Base-by-base conservation (phyloP, 2,797 vertebrate genomes). In the Acrossocheilus wenchowensis region DNA sequence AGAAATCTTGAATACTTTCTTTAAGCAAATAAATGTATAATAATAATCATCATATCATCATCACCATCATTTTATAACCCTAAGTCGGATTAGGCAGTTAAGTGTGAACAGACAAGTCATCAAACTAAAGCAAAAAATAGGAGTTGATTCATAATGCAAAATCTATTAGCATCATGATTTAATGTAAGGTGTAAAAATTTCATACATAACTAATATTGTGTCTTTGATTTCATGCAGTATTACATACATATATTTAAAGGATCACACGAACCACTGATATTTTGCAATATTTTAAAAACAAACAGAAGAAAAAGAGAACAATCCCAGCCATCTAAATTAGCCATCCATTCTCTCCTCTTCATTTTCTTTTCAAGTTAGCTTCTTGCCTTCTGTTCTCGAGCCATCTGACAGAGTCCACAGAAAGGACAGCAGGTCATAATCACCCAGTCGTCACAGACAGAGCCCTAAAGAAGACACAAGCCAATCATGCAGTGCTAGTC, bases 361-460 rank as follows among this genome's bases (percentile, higher is more conserved):
- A 69, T 36, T 64, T 41, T 66, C 15, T 36, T 62, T 39, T 66
- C n/a, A 36, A 5, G 41, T 92, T 84, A 92, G 89, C 93, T 89
- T 81, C 93, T 95, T 85, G 90, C 92, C 85, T 94, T 94, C 90
- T 95, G 94, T 90, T 96, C 95, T 60, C 95, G 89, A 8, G 95
- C 95, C 95, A 96, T 91, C 88, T 95, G 95, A 86, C 95, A 96
- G 73, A 96, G 91, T 89, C 95, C 95, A 85, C 95, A 96, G 23
- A 89, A 84, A 0, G 93, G 90, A 66, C 93, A 87, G 85, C 94
- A 96, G 43, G 87, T 41, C 95, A 96, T 95, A 80, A 95, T 75
- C 1, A 94, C 7, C 95, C 96, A 96, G 91, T 96, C 95, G 8
- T 94, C 93, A 89, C 95, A 96, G 91, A 96, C 93, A 0, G 95